These are phyloP conservation scores for Drosophila lacicola DNA, from an alignment of 2,888 invertebrate genomes.

Conservation along the genomic window DNA sequence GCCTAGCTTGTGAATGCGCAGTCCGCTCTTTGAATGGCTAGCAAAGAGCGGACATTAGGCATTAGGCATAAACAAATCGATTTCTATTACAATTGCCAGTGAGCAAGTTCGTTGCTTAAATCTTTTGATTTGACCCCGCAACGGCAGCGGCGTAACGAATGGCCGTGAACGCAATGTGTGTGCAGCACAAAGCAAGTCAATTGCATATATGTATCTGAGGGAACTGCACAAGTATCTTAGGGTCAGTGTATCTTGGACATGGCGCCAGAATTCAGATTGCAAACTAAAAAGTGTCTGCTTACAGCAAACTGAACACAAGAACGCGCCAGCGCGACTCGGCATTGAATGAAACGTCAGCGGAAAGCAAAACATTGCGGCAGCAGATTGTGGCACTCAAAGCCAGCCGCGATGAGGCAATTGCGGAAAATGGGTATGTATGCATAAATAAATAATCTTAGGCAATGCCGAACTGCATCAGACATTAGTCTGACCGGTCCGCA, in stretches of 20 bases:
- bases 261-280: background rate
- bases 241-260: background rate
- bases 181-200: background rate
- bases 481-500: slow-evolving; percentile 10
- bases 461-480: slow-evolving; percentile 21
- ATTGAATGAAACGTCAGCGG: slow-evolving; percentile 82
- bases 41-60: slow-evolving; percentile 12
- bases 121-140: slow-evolving; percentile 38
- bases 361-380: slow-evolving; percentile 83
- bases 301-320: slow-evolving; percentile 76
- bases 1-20: slow-evolving; percentile 52
- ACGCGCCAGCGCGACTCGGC: slow-evolving; percentile 81
- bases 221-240: background rate
- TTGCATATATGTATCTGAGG: background rate
- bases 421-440: slow-evolving; percentile 83
- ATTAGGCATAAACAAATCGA: slow-evolving; percentile 11
- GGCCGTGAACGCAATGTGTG: slow-evolving; percentile 19
- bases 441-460: slow-evolving; percentile 41
- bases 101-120: slow-evolving; percentile 24
- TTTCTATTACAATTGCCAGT: slow-evolving; percentile 10
- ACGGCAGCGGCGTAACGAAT: background rate
- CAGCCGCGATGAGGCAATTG: slow-evolving; percentile 83
- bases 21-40: slow-evolving; percentile 20
- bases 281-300: slow-evolving; percentile 9
- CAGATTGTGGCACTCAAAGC: slow-evolving; percentile 82